Evolutionary conservation across 2,113 vertebrate species (phyloP).

Genomic region (Channa maculata): DNA sequence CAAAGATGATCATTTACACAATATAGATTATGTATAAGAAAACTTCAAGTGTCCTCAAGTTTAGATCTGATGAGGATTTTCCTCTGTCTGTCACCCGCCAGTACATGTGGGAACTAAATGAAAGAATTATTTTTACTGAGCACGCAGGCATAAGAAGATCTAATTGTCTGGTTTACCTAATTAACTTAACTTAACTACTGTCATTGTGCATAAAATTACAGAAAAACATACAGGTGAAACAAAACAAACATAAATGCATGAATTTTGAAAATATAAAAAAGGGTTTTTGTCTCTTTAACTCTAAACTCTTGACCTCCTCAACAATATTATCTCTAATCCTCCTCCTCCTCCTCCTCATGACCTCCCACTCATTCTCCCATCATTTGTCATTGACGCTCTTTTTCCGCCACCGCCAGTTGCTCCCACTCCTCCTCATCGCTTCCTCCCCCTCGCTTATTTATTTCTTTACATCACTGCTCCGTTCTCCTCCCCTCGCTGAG

Average conservation of each 20-base stretch:
- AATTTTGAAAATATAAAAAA: not conserved
- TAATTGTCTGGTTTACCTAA: not conserved
- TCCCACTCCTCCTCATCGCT: conserved; percentile 9
- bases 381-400: conserved; percentile 54
- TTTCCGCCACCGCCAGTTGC: conserved; percentile 29
- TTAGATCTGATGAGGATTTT: no score
- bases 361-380: conserved; percentile 41
- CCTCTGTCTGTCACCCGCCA: no score
- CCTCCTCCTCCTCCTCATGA: conserved; percentile 16
- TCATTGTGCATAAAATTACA: not conserved
- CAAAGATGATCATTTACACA: not conserved
- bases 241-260: no score
- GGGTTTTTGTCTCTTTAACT: not conserved
- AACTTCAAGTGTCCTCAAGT: not conserved
- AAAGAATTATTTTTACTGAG: no score
- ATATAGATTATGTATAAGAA: not conserved
- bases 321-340: conserved; percentile 22
- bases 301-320: conserved; percentile 16
- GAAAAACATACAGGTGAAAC: not conserved
- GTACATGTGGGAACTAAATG: no score
- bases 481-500: conserved; percentile 18
- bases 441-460: conserved; percentile 15
- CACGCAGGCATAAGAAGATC: no score
- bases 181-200: not conserved
- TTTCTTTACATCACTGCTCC: conserved; percentile 15